These are phyloP conservation scores for Aptenodytes forsteri DNA, from an alignment of 2,113 vertebrate species.

Conservation along the genomic window DNA sequence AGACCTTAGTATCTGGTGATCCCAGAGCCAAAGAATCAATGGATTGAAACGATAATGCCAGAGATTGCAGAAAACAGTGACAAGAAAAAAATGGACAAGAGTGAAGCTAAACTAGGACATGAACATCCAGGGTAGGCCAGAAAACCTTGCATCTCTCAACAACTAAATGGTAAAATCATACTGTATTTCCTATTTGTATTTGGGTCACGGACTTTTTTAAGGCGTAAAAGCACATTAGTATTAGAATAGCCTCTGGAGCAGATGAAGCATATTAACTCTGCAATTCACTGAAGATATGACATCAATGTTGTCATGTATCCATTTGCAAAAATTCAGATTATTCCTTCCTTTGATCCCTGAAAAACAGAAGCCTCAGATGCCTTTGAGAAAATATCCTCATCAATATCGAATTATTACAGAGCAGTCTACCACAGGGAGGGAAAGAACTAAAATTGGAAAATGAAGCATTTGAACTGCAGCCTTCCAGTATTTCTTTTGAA, in stretches of 20 bases:
- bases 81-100: not conserved
- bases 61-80: not conserved
- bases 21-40: slow-evolving; percentile 46
- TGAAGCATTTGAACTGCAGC: not conserved
- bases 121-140: not conserved
- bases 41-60: not conserved
- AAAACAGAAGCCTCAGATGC: not conserved
- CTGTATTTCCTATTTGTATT: slow-evolving; percentile 4
- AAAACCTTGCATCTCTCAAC: not conserved
- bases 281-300: not conserved
- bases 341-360: slow-evolving; percentile 21
- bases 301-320: not conserved
- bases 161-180: not conserved
- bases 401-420: not conserved
- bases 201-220: slow-evolving; percentile 29
- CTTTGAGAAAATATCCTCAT: slow-evolving; percentile 33
- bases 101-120: not conserved
- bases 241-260: slow-evolving; percentile 20
- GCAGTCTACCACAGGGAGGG: not conserved
- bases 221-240: not conserved
- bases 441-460: not conserved
- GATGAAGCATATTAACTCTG: slow-evolving; percentile 11
- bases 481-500: not conserved
- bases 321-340: slow-evolving; percentile 38
- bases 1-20: slow-evolving; percentile 29